phyloP scores from a whole-genome alignment of 2,888 invertebrate species.

The Rhagonycha fulva region DNA sequence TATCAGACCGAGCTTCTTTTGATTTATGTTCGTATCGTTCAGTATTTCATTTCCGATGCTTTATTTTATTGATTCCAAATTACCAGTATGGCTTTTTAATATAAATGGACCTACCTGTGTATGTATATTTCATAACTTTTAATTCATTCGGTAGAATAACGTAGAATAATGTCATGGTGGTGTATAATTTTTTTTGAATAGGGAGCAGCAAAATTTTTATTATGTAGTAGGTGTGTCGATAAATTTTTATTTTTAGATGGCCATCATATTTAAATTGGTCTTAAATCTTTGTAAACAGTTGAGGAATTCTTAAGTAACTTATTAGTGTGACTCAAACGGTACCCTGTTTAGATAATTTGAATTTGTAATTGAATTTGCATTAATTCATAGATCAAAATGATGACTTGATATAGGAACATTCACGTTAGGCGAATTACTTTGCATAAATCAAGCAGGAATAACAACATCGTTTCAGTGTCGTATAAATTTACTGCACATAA shows the following conservation, averaged over 20 bases:
- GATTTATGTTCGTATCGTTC: slow-evolving; percentile 6
- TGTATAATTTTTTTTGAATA: neutral
- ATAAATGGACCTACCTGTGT: neutral
- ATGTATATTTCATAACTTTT: neutral
- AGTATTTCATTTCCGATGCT: slow-evolving; percentile 9
- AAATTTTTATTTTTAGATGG: neutral
- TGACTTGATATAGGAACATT: neutral
- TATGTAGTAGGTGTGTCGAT: neutral
- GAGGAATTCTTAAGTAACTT: neutral
- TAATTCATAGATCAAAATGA: slow-evolving; percentile 2
- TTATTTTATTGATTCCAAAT: slow-evolving; percentile 9
- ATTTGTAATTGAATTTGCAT: slow-evolving; percentile 1
- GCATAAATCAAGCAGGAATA: neutral
- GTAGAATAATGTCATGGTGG: neutral
- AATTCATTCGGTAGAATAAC: neutral
- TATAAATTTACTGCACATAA: neutral
- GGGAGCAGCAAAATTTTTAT: neutral
- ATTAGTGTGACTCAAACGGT: neutral
- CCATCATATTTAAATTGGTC: neutral
- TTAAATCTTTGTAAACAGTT: neutral
- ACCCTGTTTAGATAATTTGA: neutral
- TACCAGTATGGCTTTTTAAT: neutral
- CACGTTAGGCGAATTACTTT: neutral
- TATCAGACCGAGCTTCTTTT: slow-evolving; percentile 2
- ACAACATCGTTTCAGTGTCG: neutral